Evolutionary conservation across 2,888 invertebrate genomes (phyloP), one percentile per base, ranked within the genome.

Genomic region (Idaea straminata): DNA sequence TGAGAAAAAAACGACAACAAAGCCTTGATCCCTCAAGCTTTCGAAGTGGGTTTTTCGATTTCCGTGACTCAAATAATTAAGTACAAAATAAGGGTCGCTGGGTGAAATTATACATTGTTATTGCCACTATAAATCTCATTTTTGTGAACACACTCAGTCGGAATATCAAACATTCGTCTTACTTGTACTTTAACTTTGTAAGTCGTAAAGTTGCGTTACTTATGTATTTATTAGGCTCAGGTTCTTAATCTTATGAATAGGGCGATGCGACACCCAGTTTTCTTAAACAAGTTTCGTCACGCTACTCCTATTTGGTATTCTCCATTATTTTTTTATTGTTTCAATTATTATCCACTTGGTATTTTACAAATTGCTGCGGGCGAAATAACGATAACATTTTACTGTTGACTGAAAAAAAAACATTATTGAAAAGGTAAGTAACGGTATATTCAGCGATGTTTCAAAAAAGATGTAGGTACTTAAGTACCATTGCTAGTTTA

Each of bases 61-160:
- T 91, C 86, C 92, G 91, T 92, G 91, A 92, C 91, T 89, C 87
- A 89, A 90, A 92, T 92, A 92, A 92, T 91, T 91, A 92, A 89
- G 87, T 86, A 81, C 78, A 80, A 81, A 83, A 85, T 85, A 84
- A 84, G 85, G 89, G 86, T 87, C 83, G 85, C 78, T 75, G 83
- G 83, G 82, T 85, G 77, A 89, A 91, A 90, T 91, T 91, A 88
- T 89, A 88, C 89, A 89, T 90, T 89, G 89, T 89, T 89, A 88
- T 88, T 87, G 83, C 86, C 83, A 83, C 86, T 85, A 90, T 91
- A 91, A 91, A 90, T 89, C 87, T 86, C 82, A 88, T 88, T 89
- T 89, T 90, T 82, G 84, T 83, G 85, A 81, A 84, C 86, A 83
- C 80, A 84, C 86, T 78, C 83, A 80, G 75, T 72, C 77, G 73